Evolutionary conservation across 2,797 vertebrate genomes (phyloP).

Genomic region (Hypotaenidia okinawae): DNA sequence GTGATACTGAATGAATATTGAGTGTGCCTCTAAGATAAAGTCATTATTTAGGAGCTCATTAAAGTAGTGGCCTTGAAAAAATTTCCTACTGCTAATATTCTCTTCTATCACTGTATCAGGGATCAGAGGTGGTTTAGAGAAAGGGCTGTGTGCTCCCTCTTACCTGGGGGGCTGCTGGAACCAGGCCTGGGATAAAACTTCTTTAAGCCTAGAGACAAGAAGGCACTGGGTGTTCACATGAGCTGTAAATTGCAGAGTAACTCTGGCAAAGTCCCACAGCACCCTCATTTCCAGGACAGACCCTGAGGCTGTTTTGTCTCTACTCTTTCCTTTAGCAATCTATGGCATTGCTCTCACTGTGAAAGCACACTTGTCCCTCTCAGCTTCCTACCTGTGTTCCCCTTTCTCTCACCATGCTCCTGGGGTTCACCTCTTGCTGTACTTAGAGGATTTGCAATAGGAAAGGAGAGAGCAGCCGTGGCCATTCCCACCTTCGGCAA

Average conservation of each 20-base stretch:
- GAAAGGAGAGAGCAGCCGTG: background rate
- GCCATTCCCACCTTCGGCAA: rapidly evolving
- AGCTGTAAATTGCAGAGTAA: background rate
- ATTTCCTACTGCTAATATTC: constrained; percentile 61
- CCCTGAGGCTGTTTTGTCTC: background rate
- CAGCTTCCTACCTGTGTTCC: background rate
- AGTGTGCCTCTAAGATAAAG: constrained; percentile 63
- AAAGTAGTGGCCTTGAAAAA: constrained; percentile 54
- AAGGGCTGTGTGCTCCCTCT: background rate
- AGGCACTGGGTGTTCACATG: background rate
- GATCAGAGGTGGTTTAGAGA: background rate
- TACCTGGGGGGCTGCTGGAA: background rate
- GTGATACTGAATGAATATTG: constrained; percentile 5
- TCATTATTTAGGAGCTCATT: constrained; percentile 71
- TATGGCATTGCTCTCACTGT: background rate
- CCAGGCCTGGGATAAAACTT: background rate
- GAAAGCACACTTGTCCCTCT: background rate
- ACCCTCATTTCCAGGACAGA: background rate
- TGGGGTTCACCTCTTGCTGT: background rate
- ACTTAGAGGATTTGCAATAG: background rate
- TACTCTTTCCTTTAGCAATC: background rate
- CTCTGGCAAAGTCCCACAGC: background rate
- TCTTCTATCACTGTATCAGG: constrained; percentile 70
- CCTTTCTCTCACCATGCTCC: background rate
- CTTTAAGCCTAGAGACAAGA: background rate